A percentile compares a stretch with the other conserved stretches of the same genome.
These are phyloP conservation scores for Syrphus vitripennis DNA, from an alignment of 2,888 invertebrate species.

Conservation along the genomic window DNA sequence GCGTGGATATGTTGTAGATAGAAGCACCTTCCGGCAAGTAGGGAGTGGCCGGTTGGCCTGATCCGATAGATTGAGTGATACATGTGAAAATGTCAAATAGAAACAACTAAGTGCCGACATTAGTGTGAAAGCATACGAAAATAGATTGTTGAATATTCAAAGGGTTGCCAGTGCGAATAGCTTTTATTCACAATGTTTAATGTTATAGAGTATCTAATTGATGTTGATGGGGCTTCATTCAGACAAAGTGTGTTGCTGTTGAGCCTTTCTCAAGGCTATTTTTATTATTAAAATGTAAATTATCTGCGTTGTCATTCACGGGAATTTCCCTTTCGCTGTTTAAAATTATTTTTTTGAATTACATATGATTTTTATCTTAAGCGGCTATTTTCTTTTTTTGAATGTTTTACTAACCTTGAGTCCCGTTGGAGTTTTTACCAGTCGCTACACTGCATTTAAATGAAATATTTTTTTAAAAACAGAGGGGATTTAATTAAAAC, in stretches of 20 bases:
- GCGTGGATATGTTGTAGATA: neutral
- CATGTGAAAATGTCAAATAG: slow-evolving; percentile 59
- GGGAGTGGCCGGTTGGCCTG: slow-evolving; percentile 32
- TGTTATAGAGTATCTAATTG: neutral
- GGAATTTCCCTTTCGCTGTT: no score
- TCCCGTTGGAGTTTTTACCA: no score
- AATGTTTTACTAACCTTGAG: no score
- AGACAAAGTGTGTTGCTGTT: neutral
- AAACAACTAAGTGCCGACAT: slow-evolving; percentile 60
- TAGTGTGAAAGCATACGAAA: slow-evolving; percentile 38
- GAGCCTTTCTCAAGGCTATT: neutral
- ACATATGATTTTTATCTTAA: no score
- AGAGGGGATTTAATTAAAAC: no score
- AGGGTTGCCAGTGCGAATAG: slow-evolving; percentile 29
- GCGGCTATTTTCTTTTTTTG: no score
- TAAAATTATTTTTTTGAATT: no score
- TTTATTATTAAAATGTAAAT: neutral
- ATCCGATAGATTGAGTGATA: slow-evolving; percentile 52
- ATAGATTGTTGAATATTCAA: slow-evolving; percentile 39
- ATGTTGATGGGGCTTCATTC: neutral
- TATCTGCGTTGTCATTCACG: neutral
- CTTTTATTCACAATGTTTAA: neutral
- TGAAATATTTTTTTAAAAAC: no score
- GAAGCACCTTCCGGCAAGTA: slow-evolving; percentile 44
- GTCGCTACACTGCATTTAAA: no score